These are phyloP conservation scores for Caloenas nicobarica DNA, from an alignment of 2,113 vertebrate genomes.

Conservation along the genomic window DNA sequence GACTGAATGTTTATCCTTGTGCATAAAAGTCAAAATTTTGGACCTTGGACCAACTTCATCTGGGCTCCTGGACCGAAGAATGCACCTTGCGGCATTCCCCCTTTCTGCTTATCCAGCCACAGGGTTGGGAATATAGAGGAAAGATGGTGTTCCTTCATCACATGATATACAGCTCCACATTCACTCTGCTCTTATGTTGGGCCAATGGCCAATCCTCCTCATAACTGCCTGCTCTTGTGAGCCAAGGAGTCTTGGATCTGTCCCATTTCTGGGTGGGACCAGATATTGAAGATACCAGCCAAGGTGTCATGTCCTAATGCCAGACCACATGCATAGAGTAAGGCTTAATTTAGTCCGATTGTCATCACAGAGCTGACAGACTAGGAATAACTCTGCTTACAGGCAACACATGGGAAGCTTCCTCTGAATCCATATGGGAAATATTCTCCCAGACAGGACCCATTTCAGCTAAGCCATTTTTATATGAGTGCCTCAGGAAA, in stretches of 20 bases:
- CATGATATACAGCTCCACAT: not conserved
- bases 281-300: constrained; percentile 38
- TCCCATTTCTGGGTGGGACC: constrained; percentile 19
- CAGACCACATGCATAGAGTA: constrained; percentile 32
- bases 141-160: not conserved
- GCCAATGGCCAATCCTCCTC: constrained; percentile 10
- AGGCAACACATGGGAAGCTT: not conserved
- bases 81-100: not conserved
- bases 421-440: not conserved
- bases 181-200: not conserved
- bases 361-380: constrained; percentile 25
- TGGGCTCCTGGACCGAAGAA: not conserved
- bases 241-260: constrained; percentile 5
- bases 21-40: not conserved
- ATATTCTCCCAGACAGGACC: not conserved
- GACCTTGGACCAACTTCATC: not conserved
- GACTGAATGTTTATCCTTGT: not conserved
- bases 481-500: not conserved
- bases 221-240: not conserved
- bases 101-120: not conserved
- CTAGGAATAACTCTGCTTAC: not conserved
- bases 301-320: constrained; percentile 32
- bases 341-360: not conserved
- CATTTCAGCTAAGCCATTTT: not conserved
- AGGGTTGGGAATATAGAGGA: not conserved